Evolutionary conservation across 2,797 vertebrate species (phyloP).

Genomic region (Gambusia yucatana): DNA sequence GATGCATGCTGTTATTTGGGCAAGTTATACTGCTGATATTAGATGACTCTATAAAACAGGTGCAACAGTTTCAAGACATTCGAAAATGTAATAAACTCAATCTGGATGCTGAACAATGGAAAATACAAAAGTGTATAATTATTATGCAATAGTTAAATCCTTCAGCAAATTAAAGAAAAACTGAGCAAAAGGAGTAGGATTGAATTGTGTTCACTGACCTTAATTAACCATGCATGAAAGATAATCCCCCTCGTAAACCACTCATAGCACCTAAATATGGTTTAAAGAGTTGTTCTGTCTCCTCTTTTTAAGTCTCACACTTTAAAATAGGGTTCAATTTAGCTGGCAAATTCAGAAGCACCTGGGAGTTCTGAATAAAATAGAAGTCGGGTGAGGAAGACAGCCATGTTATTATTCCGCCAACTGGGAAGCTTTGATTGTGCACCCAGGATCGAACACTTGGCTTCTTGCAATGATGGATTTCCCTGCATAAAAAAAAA

Average conservation of each 20-base stretch:
- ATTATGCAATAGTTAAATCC: neutral
- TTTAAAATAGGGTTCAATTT: neutral
- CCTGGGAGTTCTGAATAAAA: neutral
- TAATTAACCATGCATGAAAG: neutral
- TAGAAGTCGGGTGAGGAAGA: neutral
- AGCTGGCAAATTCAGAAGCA: neutral
- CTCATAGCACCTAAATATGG: neutral
- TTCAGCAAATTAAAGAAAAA: neutral
- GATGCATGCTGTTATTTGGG: neutral
- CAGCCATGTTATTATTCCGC: neutral
- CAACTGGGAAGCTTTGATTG: neutral
- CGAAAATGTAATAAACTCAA: neutral
- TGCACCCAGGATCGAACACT: too few species aligned
- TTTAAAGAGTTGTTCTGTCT: neutral
- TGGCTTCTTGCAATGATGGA: neutral
- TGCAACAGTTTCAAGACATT: neutral
- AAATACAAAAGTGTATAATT: neutral
- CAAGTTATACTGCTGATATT: neutral
- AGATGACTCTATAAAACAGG: neutral
- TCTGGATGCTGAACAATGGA: neutral
- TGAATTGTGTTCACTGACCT: neutral
- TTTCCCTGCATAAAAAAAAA: neutral
- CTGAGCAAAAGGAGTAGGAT: neutral
- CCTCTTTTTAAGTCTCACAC: neutral
- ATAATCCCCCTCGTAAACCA: neutral